phyloP scores from a whole-genome alignment of 2,113 vertebrate genomes.

The Miniopterus natalensis region DNA sequence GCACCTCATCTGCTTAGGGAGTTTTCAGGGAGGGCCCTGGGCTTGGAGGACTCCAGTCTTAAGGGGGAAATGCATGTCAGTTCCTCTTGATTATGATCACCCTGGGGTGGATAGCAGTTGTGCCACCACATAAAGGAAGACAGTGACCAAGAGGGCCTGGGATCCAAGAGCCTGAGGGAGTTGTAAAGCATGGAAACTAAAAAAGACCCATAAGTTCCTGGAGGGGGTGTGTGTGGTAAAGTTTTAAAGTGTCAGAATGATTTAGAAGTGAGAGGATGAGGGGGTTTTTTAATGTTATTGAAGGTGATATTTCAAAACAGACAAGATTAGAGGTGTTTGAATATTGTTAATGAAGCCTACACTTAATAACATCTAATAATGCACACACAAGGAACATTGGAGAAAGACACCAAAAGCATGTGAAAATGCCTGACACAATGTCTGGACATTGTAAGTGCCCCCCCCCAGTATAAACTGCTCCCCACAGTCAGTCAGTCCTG shows the following conservation, averaged over 20 bases:
- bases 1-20: not conserved
- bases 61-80: not conserved
- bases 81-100: not conserved
- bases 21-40: not conserved
- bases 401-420: not conserved
- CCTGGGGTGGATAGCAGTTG: not conserved
- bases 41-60: not conserved
- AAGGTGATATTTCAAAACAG: not conserved
- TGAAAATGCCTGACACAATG: not conserved
- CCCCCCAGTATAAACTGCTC: not conserved
- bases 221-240: fast-evolving
- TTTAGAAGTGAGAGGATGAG: not conserved
- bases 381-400: not conserved
- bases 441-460: not conserved
- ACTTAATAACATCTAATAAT: not conserved
- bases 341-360: not conserved
- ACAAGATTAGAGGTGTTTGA: not conserved
- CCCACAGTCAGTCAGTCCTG: not conserved
- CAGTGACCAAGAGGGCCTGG: fast-evolving
- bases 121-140: not conserved
- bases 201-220: not conserved
- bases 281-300: not conserved
- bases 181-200: not conserved
- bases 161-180: not conserved
- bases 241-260: not conserved